phyloP scores from a whole-genome alignment of 2,113 vertebrate species.

The Felis chaus region DNA sequence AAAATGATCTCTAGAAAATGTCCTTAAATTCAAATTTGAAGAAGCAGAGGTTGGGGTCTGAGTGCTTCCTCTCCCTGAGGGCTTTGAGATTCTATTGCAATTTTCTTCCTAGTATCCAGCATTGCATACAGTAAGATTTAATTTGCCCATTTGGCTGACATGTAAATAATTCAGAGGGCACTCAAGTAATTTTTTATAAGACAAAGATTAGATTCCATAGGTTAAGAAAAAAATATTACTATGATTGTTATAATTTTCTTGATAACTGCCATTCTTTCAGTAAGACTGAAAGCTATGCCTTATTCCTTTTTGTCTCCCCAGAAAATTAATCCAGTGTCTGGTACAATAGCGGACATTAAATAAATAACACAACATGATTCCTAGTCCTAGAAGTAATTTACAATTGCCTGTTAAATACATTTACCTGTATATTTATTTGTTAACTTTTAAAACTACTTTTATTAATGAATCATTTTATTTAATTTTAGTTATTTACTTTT shows the following conservation, averaged over 20 bases:
- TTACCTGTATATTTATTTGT: neutral
- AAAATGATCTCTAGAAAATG: neutral
- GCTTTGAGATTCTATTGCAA: neutral
- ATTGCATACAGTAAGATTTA: neutral
- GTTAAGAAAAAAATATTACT: neutral
- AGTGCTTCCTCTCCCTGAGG: neutral
- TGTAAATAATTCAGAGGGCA: neutral
- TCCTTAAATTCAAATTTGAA: constrained; percentile 34
- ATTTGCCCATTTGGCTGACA: neutral
- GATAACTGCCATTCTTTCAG: neutral
- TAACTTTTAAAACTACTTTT: neutral
- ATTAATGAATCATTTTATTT: neutral
- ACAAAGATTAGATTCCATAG: neutral
- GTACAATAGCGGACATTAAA: neutral
- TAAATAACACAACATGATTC: neutral
- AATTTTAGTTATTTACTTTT: too few relatives aligned
- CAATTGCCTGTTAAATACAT: neutral
- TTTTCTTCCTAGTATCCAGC: neutral
- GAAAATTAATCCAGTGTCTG: neutral
- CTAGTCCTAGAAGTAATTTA: neutral
- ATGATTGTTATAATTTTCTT: neutral
- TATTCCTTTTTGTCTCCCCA: neutral
- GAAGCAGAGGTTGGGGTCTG: neutral
- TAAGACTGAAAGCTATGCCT: neutral
- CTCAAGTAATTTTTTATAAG: neutral